Percentiles rank a stretch among this genome's conserved stretches.
Evolutionary conservation across 1,140 invertebrate species (phyloP).

Genomic region (Meloidogyne hapla): DNA sequence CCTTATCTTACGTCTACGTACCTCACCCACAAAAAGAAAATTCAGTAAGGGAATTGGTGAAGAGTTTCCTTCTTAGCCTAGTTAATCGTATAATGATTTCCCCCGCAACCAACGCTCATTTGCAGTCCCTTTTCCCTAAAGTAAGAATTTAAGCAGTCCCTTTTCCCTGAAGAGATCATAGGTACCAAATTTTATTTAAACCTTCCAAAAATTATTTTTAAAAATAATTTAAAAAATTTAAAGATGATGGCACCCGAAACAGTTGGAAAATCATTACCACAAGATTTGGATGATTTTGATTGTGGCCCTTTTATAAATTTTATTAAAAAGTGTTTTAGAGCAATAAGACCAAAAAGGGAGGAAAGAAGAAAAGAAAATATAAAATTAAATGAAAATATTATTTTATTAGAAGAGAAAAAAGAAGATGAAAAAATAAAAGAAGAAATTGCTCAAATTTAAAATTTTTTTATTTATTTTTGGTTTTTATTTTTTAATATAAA

Average conservation of each 20-base stretch:
- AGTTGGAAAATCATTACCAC: slow-evolving; percentile 45
- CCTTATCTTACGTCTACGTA: too few relatives aligned
- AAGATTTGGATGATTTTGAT: slow-evolving; percentile 50
- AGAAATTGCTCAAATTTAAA: neutral
- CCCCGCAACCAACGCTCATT: too few relatives aligned
- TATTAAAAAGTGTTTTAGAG: neutral
- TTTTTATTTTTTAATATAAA: neutral
- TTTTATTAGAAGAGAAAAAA: neutral
- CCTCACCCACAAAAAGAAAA: too few relatives aligned
- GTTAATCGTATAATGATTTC: too few relatives aligned
- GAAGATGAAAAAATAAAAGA: neutral
- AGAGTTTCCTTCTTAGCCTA: too few relatives aligned
- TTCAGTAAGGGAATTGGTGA: too few relatives aligned
- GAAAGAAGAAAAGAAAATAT: neutral
- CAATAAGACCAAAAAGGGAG: neutral
- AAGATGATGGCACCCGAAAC: slow-evolving; percentile 43
- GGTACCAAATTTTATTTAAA: too few relatives aligned
- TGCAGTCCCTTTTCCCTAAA: too few relatives aligned
- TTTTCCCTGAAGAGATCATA: too few relatives aligned
- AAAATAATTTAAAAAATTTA: neutral
- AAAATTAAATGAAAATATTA: neutral
- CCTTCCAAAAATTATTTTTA: neutral
- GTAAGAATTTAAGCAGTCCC: too few relatives aligned
- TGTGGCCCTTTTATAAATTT: slow-evolving; percentile 38
- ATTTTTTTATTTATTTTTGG: neutral